Evolutionary conservation across 2,888 invertebrate genomes (phyloP).

Genomic region (Mellilla xanthometata): DNA sequence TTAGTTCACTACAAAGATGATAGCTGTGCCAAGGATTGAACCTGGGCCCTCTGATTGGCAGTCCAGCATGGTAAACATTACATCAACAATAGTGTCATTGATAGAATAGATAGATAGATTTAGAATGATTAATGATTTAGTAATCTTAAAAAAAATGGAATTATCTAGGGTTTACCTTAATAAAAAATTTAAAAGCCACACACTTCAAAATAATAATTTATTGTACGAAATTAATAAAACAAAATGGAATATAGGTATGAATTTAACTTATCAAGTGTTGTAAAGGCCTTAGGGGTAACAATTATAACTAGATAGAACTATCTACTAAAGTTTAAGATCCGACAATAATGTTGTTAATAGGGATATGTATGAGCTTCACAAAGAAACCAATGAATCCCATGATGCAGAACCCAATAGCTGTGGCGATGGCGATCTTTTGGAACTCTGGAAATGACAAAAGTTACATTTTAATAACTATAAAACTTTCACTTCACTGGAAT

Average conservation of each 20-base stretch:
- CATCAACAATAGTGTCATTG: too few species aligned
- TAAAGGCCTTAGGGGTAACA: slow-evolving; percentile 58
- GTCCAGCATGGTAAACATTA: too few species aligned
- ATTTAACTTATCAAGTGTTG: slow-evolving; percentile 56
- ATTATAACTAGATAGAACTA: slow-evolving; percentile 53
- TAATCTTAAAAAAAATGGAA: too few species aligned
- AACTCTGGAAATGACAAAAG: slow-evolving; percentile 88
- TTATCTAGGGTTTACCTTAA: too few species aligned
- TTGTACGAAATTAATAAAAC: slow-evolving; percentile 55
- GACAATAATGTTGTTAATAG: slow-evolving; percentile 98
- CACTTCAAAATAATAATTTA: slow-evolving; percentile 67
- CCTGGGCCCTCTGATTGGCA: too few species aligned
- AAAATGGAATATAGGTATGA: slow-evolving; percentile 40
- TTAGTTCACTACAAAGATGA: too few species aligned
- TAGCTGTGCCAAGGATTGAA: too few species aligned
- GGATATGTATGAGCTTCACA: slow-evolving; percentile 99
- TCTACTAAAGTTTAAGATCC: slow-evolving; percentile 83
- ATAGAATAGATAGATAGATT: too few species aligned
- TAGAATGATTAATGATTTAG: too few species aligned
- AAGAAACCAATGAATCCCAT: slow-evolving; percentile 99
- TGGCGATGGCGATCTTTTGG: slow-evolving; percentile 99
- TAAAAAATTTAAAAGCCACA: background rate
- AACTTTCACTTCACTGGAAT: too few species aligned
- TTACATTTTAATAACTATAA: background rate
- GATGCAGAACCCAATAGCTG: slow-evolving; percentile 99